Base-by-base conservation (phyloP, 1,140 invertebrate species). In the Luehdorfia chinensis region DNA sequence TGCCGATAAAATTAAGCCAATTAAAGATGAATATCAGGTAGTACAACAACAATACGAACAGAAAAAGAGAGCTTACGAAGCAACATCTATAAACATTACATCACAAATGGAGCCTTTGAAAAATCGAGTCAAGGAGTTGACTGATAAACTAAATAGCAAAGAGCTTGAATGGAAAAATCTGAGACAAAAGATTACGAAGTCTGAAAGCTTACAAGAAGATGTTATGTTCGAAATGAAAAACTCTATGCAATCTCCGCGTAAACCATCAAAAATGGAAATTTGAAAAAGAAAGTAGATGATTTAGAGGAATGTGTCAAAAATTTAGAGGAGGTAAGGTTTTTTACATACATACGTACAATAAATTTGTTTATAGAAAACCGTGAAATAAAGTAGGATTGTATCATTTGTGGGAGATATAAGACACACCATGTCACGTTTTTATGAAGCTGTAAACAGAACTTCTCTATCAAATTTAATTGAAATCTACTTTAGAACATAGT, bases 161-260 rank as follows among this genome's bases (percentile, higher is more conserved):
- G 87, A 88, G 59, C 77, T 84, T 9, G 85, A 88, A 75, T 88
- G 87, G 87, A 88, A 88, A 74, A 85, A 76, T 48, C 69, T 88
- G 51, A 61, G 76, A 28, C 85, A 88, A 64, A 84, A 84, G 62
- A 88, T 88, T 33, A 81, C 80, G 61, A 88, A 88, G 59, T 83
- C 85, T 2, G 87, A 88, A 66, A 81, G 72, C 74, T 76, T 88
- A 39, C 79, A 87, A 72, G 83, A 85, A 59, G 67, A 87, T 51
- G 84, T 87, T 18, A 79, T 77, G 77, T 72, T 73, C 47, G 79
- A 86, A 74, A 80, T 85, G 81, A 87, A 86, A 74, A 80, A 84
- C 58, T 78, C 78, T 39, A 75, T 85, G 83, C 69, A 84, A 56
- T 84, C 84, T 2, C 81, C 84, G 6, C 68, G 80, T 55, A 83